Base-by-base conservation (phyloP, 1,140 invertebrate genomes). In the Hypothenemus hampei region DNA sequence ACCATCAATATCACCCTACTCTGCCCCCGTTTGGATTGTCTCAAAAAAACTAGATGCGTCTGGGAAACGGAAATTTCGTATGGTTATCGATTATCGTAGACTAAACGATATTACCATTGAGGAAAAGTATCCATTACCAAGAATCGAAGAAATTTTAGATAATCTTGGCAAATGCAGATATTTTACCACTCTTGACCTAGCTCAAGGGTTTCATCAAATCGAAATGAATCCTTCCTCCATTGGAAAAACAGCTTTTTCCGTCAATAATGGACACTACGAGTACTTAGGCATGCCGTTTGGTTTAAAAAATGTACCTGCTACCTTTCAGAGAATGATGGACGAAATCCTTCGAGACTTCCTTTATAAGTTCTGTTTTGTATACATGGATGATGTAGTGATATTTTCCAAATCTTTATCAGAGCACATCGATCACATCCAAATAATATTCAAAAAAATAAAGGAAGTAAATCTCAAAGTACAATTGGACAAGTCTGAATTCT, bases 41-140 rank as follows among this genome's bases (percentile, higher is more conserved):
- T 65, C 66, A 1, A 73, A 72, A 48, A 72, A 73, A 57, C 2
- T 50, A 11, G 69, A 72, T 18, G 43, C 66, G 0, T 65, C 60
- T 1, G 65, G 58, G 6, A 53, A 70, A 47, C 31, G 31, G 46
- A 69, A 71, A 65, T 70, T 58, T 60, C 56, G 72, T 40, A 23
- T 75, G 8, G 69, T 73, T 7, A 59, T 73, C 6, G 73, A 74
- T 55, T 76, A 70, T 52, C 39, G 72, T 36, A 69, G 69, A 52
- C 36, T 75, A 22, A 75, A 76, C 59, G 63, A 71, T 31, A 24
- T 72, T 18, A 53, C 69, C 6, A 61, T 73, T n/a, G 64, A 64
- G 4, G 77, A 81, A 59, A 64, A 57, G 23, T 82, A 73, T 62
- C 78, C 80, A 0, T 50, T 81, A 3, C 78, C 78, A n/a, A 57